Conservation (phyloP, 2,888 invertebrate species). For the Cosmia trapezina region DNA sequence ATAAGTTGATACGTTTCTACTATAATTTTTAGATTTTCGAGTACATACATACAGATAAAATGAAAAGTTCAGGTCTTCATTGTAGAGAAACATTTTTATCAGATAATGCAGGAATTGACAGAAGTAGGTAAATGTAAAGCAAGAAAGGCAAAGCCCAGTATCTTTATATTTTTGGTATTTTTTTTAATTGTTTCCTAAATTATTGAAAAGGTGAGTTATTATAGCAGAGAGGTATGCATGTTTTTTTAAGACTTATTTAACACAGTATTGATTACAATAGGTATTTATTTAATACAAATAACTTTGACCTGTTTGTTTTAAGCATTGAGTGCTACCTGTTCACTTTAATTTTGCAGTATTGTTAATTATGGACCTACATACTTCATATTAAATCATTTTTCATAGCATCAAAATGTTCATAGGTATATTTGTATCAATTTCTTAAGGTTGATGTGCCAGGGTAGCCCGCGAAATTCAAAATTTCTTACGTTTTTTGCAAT, state of each 20-base stretch:
- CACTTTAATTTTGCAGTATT: background rate
- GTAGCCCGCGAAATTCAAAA: too few relatives aligned
- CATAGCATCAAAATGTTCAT: slow-evolving; percentile 2
- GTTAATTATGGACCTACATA: background rate
- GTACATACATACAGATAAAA: slow-evolving; percentile 17
- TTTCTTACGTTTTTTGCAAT: too few relatives aligned
- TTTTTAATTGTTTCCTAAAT: background rate
- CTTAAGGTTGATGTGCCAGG: too few relatives aligned
- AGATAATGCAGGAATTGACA: slow-evolving; percentile 15
- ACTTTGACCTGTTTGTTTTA: slow-evolving; percentile 15
- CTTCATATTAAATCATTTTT: background rate
- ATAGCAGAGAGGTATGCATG: slow-evolving; percentile 45
- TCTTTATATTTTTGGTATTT: background rate
- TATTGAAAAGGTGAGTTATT: slow-evolving; percentile 50
- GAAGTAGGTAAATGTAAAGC: slow-evolving; percentile 33
- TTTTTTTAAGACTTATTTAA: slow-evolving; percentile 19
- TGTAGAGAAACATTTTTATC: slow-evolving; percentile 21
- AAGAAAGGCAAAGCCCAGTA: slow-evolving; percentile 17
- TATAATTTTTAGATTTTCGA: slow-evolving; percentile 19
- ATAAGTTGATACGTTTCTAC: slow-evolving; percentile 26
- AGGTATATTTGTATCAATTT: slow-evolving; percentile 19
- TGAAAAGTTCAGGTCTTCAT: slow-evolving; percentile 11
- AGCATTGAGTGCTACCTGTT: background rate
- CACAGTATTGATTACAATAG: slow-evolving; percentile 4
- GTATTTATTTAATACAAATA: slow-evolving; percentile 23